These are phyloP conservation scores for Kryphioiulus occultus DNA, from an alignment of 2,888 invertebrate genomes.

Conservation along the genomic window DNA sequence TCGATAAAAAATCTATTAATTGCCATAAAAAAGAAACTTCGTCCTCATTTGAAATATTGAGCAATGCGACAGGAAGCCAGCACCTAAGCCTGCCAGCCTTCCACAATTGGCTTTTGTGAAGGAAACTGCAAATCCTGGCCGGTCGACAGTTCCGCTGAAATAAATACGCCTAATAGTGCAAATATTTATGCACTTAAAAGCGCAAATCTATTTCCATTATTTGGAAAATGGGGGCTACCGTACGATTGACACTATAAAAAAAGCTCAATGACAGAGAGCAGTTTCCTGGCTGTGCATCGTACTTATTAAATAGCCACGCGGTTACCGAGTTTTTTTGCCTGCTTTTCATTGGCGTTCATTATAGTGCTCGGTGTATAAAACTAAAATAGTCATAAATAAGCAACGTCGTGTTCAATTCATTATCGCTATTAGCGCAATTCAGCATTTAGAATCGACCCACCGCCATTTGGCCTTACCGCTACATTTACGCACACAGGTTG, in stretches of 20 bases:
- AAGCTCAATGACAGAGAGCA: neutral
- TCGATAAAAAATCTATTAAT: neutral
- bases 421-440: neutral
- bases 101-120: neutral
- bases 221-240: neutral
- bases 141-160: neutral
- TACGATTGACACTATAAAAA: neutral
- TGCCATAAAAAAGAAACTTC: neutral
- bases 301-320: neutral
- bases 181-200: conserved; percentile 5
- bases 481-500: neutral
- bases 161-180: neutral
- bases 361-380: neutral
- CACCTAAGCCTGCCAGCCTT: neutral
- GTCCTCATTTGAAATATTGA: neutral
- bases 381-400: neutral
- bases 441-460: too few relatives aligned
- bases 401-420: neutral
- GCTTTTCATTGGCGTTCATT: neutral
- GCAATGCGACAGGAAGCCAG: neutral
- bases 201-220: neutral
- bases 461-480: neutral
- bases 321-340: neutral
- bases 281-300: neutral
- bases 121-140: neutral